Evolutionary conservation across 2,888 invertebrate genomes (phyloP), one percentile per base, ranked within the genome.

Genomic region (Mycogona germanica): DNA sequence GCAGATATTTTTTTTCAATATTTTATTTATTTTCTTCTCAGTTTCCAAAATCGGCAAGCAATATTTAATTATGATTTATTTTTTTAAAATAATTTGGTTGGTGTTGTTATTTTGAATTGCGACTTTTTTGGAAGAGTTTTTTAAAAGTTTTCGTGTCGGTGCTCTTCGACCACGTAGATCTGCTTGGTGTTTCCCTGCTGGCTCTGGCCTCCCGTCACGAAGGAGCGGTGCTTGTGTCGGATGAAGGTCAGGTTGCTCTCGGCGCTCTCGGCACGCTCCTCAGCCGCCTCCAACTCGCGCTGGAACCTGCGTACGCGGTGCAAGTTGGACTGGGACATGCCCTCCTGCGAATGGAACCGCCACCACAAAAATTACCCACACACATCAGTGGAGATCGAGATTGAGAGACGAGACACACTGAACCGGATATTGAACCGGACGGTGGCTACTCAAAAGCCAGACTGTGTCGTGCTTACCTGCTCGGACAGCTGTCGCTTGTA

Each of bases 221-320:
- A 92, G 72, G 91, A 88, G 77, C 95, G 91, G 78, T 95, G 95
- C 79, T 96, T 95, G 76, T 95, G 91, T 68, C 95, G 85, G 77
- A 95, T 92, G 73, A 95, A 78, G 65, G 85, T 83, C 71, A 95
- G 79, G 74, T 87, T 92, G 78, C 86, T 87, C 76, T 95, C 93
- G 64, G 93, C 93, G 64, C 80, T 80, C 67, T 95, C 93, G 65
- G 93, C 93, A 65, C 95, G 87, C 73, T 93, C 93, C 73, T 96
- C 95, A 62, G 95, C 95, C 51, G 95, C 93, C 72, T 96, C 95
- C 70, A 96, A 75, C 75, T 96, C 95, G 67, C 95, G 84, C 74
- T 96, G 95, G 92, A 95, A 95, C 75, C 93, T 84, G 72, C 95
- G 89, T 64, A 93, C 93, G 71, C 95, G 81, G 71, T 91, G 91